Evolutionary conservation across 2,113 vertebrate species (phyloP).

Genomic region (Mus spicilegus): DNA sequence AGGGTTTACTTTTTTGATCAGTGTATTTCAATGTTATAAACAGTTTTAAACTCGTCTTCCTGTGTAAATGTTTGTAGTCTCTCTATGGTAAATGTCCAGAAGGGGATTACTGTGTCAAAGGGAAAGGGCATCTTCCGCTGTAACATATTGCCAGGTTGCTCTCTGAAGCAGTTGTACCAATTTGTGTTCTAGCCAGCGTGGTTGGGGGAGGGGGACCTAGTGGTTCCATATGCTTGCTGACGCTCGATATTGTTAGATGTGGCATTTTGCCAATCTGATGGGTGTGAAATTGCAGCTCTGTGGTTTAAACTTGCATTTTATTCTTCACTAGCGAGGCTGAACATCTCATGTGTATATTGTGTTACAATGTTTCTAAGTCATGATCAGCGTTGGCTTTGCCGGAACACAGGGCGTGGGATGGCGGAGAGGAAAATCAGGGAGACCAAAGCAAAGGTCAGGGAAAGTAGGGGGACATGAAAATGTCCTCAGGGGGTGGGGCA

Average conservation of each 20-base stretch:
- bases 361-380: neutral
- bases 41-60: neutral
- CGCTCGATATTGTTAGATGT: neutral
- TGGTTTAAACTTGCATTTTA: conserved; percentile 50
- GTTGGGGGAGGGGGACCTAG: neutral
- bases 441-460: neutral
- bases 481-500: neutral
- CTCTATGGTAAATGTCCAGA: neutral
- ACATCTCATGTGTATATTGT: neutral
- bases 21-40: neutral
- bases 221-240: neutral
- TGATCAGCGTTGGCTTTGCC: neutral
- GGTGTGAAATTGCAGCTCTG: conserved; percentile 51
- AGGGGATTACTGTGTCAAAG: neutral
- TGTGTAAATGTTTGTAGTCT: neutral
- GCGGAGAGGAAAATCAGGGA: neutral
- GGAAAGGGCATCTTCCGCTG: neutral
- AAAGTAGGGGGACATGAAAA: neutral
- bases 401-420: neutral
- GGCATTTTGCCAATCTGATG: conserved; percentile 7
- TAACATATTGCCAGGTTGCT: neutral
- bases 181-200: neutral
- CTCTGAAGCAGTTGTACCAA: neutral
- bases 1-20: neutral
- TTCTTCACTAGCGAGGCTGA: neutral